phyloP scores from a whole-genome alignment of 2,113 vertebrate species.

The Cottus gobio region DNA sequence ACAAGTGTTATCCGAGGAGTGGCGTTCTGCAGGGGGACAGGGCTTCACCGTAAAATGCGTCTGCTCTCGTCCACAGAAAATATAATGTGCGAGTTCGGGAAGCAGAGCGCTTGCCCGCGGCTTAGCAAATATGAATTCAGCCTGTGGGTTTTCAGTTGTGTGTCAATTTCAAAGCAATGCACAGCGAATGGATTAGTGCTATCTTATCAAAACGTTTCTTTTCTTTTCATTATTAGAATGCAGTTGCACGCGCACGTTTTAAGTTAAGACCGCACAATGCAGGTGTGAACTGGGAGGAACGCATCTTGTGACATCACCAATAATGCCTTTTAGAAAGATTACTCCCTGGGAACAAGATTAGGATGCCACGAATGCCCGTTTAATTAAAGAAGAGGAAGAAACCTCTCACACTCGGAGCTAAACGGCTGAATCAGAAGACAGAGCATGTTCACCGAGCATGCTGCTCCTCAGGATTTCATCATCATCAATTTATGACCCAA shows the following conservation, averaged over 20 bases:
- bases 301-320: slow-evolving; percentile 1
- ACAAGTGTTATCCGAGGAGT: slow-evolving; percentile 38
- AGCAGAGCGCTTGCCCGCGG: background rate
- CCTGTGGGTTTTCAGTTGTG: background rate
- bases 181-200: background rate
- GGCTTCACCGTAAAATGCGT: background rate
- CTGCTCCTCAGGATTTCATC: slow-evolving; percentile 27
- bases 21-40: slow-evolving; percentile 6
- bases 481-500: background rate
- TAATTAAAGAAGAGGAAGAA: slow-evolving; percentile 66
- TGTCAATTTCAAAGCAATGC: background rate
- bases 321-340: slow-evolving; percentile 51
- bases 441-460: slow-evolving; percentile 24
- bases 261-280: background rate
- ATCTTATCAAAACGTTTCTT: background rate
- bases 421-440: slow-evolving; percentile 50
- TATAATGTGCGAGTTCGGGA: background rate
- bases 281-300: slow-evolving; percentile 2
- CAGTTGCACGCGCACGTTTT: background rate
- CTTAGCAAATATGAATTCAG: background rate
- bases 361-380: slow-evolving; percentile 55
- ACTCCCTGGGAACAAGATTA: slow-evolving; percentile 65
- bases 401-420: slow-evolving; percentile 52
- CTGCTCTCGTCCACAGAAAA: background rate
- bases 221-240: background rate